Percentiles rank a stretch among this genome's conserved stretches.
These are phyloP conservation scores for rabbit (Oryctolagus cuniculus) DNA, from an alignment of 2,113 vertebrate genomes.

Conservation along the genomic window DNA sequence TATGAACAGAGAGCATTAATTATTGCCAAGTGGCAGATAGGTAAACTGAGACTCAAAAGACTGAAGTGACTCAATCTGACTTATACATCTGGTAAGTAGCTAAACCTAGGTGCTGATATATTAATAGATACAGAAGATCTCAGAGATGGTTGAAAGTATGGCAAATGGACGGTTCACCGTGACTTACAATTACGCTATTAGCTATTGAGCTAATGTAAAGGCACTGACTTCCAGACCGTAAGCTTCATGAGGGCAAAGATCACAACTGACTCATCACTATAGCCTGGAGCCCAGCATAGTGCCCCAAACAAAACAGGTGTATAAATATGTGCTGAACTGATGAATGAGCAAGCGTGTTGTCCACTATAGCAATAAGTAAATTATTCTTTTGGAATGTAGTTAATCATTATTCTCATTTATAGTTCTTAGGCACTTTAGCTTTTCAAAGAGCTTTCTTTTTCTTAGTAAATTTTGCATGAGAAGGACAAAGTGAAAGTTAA, in stretches of 20 bases:
- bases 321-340: not conserved
- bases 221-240: not conserved
- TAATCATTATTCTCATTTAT: not conserved
- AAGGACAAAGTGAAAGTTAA: constrained; percentile 57
- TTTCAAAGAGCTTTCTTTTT: constrained; percentile 43
- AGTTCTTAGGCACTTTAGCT: not conserved
- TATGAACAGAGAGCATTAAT: not conserved
- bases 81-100: not conserved
- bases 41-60: not conserved
- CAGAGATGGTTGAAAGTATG: not conserved
- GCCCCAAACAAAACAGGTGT: not conserved
- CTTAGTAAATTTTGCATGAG: constrained; percentile 30
- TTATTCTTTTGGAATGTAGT: not conserved
- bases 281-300: not conserved
- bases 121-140: not conserved
- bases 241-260: not conserved
- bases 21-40: not conserved
- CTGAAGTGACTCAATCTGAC: not conserved
- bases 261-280: not conserved
- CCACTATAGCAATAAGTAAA: not conserved
- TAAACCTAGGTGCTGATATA: not conserved
- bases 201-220: not conserved
- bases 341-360: constrained; percentile 2
- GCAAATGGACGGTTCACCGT: not conserved
- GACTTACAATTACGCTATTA: not conserved